Base-by-base conservation (phyloP, 2,113 vertebrate species). In the Carlito syrichta region DNA sequence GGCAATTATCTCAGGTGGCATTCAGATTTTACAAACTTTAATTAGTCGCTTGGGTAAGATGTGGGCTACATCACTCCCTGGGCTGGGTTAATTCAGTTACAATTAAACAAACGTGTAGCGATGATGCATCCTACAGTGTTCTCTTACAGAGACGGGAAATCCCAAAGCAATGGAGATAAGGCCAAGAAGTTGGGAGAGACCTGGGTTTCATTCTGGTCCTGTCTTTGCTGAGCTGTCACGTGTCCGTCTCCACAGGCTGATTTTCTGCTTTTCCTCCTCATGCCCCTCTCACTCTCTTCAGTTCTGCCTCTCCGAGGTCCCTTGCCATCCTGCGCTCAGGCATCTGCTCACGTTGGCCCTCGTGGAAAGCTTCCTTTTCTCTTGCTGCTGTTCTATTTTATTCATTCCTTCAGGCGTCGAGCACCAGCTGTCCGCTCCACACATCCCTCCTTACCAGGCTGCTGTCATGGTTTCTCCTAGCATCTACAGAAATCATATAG, bases 21-120 rank as follows among this genome's bases (percentile, higher is more conserved):
- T 77, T 89, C 93, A 90, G 43, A 71, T 84, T 94, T 94, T 88
- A 91, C 8, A 94, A 93, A 91, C 86, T 87, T 79, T 83, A 74
- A 66, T 92, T 96, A 94, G 40, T 68, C n/a, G 81, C 62, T 68
- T 69, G 52, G 50, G 32, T 58, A 77, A 89, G 68, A 62, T 76
- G 13, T 58, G 20, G 9, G 22, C 86, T 86, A 10, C 30, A 63
- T 88, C 35, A 73, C 56, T 96, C 52, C 25, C 13, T 79, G 68
- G 73, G 45, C 50, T 96, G 50, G 89, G 74, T 43, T 97, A n/a
- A 93, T 25, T 45, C 48, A 60, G 14, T 48, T 89, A 52, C 19
- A 96, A 73, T 82, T 78, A 94, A 89, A 76, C 69, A 84, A 82
- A 84, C 10, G 69, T 56, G 93, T 69, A 60, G 62, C 76, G 73